Conservation (phyloP, 2,888 invertebrate genomes). For the Napeogenes inachia region DNA sequence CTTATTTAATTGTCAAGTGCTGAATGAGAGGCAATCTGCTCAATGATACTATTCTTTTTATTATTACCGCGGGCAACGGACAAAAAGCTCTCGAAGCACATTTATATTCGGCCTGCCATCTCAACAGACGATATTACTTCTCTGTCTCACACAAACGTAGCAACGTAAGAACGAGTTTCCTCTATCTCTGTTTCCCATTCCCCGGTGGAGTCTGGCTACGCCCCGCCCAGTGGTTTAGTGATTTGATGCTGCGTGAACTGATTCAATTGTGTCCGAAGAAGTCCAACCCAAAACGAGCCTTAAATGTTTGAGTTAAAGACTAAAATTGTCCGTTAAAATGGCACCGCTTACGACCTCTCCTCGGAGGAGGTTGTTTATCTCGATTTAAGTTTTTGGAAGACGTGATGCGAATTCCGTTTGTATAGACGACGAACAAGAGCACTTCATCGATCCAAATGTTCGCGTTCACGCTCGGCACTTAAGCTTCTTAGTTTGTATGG, state of each 20-base stretch:
- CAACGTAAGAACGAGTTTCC: conserved; percentile 43
- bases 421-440: conserved; percentile 71
- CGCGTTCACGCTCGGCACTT: conserved; percentile 52
- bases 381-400: conserved; percentile 75
- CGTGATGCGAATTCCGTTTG: conserved; percentile 76
- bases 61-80: conserved; percentile 63
- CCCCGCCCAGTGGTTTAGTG: conserved; percentile 78
- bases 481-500: conserved; percentile 47
- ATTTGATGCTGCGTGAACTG: conserved; percentile 79
- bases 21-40: conserved; percentile 74
- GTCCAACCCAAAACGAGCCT: conserved; percentile 63
- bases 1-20: conserved; percentile 75
- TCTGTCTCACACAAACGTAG: conserved; percentile 50
- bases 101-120: conserved; percentile 67
- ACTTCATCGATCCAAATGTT: conserved; percentile 66
- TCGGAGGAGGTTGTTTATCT: conserved; percentile 73
- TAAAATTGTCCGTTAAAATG: conserved; percentile 73
- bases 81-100: conserved; percentile 70
- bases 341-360: conserved; percentile 67
- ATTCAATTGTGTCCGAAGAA: conserved; percentile 71
- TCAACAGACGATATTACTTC: conserved; percentile 56
- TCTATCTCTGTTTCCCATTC: conserved; percentile 66
- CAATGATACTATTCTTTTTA: conserved; percentile 74
- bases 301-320: conserved; percentile 70
- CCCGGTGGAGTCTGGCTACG: conserved; percentile 72